Evolutionary conservation across 2,113 vertebrate species (phyloP), one percentile per base, ranked within the genome.

Genomic region (Poeciliopsis turrubarensis): DNA sequence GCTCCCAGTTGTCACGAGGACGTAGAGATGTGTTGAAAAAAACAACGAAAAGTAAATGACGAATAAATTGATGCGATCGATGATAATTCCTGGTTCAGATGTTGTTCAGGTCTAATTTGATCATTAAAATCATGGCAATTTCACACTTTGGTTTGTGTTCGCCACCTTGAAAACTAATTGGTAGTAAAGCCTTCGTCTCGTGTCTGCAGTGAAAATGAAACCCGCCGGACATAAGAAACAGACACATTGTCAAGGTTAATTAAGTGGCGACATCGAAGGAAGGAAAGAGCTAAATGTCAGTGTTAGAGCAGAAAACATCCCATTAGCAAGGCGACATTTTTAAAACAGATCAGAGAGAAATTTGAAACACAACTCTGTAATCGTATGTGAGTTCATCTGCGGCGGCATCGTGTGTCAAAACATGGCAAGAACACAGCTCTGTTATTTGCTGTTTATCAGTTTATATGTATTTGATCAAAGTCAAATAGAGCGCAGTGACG

Each of bases 11-110:
- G 54, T 34, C 71, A 78, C 14, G 65, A 86, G 77, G 57, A 68
- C 73, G 84, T 74, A 66, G 61, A 68, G 51, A 66, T 65, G 63
- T 61, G 25, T 62, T 51, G n/a, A n/a, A 60, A 83, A 83, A 73
- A 68, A 90, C 62, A 29, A 51, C 82, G 10, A 81, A 72, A 65
- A 89, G 37, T n/a, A 66, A 51, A 73, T 68, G 63, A 57, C 70
- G 65, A 85, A 77, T 57, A 37, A 73, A 84, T 34, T 75, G 2
- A 69, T 32, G 44, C 67, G 41, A 30, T 80, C 51, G 74, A 26
- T 80, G 65, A 80, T 79, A 73, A 86, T 70, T 66, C 61, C 34
- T 67, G 41, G 25, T 12, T 26, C 11, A 51, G 41, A 29, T 31
- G 27, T 37, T 64, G 27, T 60, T 57, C 30, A 19, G 3, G 5